Percentiles rank a stretch among this genome's conserved stretches.
Conservation (phyloP, 2,888 invertebrate genomes). For the Andrena dorsata region DNA sequence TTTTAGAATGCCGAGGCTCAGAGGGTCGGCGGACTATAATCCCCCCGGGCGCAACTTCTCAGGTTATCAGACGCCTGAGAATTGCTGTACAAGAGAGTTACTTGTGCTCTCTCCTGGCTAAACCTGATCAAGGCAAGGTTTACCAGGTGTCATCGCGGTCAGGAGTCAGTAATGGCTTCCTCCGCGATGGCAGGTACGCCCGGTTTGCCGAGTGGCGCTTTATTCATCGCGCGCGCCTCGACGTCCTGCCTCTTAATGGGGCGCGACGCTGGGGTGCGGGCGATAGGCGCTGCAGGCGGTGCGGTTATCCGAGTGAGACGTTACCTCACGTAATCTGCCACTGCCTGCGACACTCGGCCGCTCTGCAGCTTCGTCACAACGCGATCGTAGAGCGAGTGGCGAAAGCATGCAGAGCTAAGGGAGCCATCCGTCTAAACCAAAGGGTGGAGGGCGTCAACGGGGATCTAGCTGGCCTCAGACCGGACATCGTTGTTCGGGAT, state of each 20-base stretch:
- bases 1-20: too few relatives aligned
- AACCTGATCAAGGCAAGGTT: too few relatives aligned
- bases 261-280: constrained; percentile 52
- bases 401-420: constrained; percentile 51
- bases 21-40: too few relatives aligned
- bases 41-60: too few relatives aligned
- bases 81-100: too few relatives aligned
- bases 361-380: constrained; percentile 72
- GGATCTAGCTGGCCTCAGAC: constrained; percentile 41
- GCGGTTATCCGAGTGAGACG: constrained; percentile 73
- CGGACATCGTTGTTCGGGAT: constrained; percentile 65
- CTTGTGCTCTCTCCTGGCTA: too few relatives aligned
- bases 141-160: too few relatives aligned
- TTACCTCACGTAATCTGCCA: constrained; percentile 73
- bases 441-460: constrained; percentile 48
- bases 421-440: constrained; percentile 54
- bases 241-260: constrained; percentile 76
- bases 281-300: constrained; percentile 74
- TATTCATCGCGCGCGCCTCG: constrained; percentile 78
- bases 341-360: constrained; percentile 75
- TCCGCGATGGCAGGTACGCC: constrained; percentile 64
- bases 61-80: too few relatives aligned
- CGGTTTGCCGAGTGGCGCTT: constrained; percentile 83
- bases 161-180: neutral
- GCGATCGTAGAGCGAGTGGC: constrained; percentile 67